Conservation (phyloP, 2,113 vertebrate species). For the Ranitomeya variabilis region DNA sequence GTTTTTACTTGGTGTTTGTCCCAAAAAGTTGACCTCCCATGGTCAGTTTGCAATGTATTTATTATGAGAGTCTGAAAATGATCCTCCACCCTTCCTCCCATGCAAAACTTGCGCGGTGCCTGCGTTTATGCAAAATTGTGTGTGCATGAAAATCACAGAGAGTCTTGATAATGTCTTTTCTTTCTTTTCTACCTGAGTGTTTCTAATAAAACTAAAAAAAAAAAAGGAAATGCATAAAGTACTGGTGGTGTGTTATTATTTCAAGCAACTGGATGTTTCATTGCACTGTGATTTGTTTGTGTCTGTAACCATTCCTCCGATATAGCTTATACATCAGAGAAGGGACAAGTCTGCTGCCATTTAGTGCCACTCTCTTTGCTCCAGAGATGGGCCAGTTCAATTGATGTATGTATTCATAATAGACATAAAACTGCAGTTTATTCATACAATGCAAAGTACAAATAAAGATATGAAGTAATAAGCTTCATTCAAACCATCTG, state of each 20-base stretch:
- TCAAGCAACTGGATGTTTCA: background rate
- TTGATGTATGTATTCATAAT: background rate
- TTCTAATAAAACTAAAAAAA: conserved; percentile 49
- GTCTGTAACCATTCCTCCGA: background rate
- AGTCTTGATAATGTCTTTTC: conserved; percentile 46
- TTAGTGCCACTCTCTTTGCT: background rate
- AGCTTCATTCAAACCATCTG: too few species aligned
- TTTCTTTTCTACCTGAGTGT: conserved; percentile 53
- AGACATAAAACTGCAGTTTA: too few species aligned
- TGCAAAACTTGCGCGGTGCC: conserved; percentile 45
- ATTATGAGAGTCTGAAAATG: conserved; percentile 11
- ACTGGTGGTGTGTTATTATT: background rate
- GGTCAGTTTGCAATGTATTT: conserved; percentile 45
- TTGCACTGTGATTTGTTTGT: background rate
- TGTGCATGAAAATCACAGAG: conserved; percentile 52
- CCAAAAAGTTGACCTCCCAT: conserved; percentile 27
- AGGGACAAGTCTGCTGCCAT: background rate
- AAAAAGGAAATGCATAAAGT: background rate
- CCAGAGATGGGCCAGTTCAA: background rate
- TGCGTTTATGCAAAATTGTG: conserved; percentile 56
- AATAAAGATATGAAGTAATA: too few species aligned
- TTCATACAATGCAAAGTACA: too few species aligned
- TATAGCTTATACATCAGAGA: background rate
- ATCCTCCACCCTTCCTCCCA: conserved; percentile 9
- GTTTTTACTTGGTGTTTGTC: conserved; percentile 32